A percentile compares a stretch with the other conserved stretches of the same genome.
Conservation (phyloP, 2,113 vertebrate genomes). For the Lycaon pictus region DNA sequence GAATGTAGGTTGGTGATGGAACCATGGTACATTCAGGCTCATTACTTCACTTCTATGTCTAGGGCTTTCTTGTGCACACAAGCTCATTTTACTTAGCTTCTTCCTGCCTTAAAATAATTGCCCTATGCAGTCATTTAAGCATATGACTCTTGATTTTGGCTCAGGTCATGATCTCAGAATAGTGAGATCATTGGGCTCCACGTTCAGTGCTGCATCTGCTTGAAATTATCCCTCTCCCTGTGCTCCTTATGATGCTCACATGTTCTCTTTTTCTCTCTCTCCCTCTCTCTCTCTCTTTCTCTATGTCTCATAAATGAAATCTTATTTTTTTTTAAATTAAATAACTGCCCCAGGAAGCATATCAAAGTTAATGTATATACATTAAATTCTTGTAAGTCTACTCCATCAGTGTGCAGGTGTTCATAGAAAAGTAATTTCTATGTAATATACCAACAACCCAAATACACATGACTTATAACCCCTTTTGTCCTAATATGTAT, state of each 20-base stretch:
- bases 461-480: background rate
- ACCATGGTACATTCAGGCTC: rapidly evolving
- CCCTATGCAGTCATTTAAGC: background rate
- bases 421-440: background rate
- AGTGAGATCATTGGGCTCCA: background rate
- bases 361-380: background rate
- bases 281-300: too few relatives aligned
- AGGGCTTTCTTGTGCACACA: background rate
- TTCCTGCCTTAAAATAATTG: background rate
- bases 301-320: too few relatives aligned
- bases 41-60: background rate
- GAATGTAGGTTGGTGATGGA: background rate
- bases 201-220: background rate
- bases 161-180: background rate
- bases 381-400: background rate
- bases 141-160: background rate
- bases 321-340: background rate
- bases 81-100: background rate
- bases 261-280: too few relatives aligned
- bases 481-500: background rate
- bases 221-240: background rate
- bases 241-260: background rate
- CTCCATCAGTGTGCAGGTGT: background rate
- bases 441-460: background rate
- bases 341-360: background rate